Evolutionary conservation across 2,888 invertebrate species (phyloP).

Genomic region (Polydrusus pterygomalis): DNA sequence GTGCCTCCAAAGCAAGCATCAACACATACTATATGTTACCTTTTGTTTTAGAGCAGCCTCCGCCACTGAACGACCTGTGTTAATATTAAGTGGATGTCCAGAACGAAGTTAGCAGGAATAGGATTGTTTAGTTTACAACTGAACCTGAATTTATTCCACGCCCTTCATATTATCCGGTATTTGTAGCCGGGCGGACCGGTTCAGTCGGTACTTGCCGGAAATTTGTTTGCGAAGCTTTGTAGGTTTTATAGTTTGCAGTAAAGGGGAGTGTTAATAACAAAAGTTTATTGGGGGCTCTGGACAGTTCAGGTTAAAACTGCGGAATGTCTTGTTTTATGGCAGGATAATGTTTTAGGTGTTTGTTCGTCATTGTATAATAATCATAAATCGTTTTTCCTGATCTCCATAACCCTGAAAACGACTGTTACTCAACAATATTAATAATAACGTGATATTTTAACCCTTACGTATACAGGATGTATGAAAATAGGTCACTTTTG

Average conservation of each 20-base stretch:
- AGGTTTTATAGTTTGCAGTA: constrained; percentile 44
- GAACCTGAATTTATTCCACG: constrained; percentile 32
- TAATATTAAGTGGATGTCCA: constrained; percentile 25
- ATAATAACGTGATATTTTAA: no score
- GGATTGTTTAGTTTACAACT: constrained; percentile 36
- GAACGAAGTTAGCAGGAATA: constrained; percentile 31
- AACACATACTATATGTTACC: not conserved
- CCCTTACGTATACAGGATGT: no score
- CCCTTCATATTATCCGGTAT: constrained; percentile 34
- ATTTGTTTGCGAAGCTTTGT: constrained; percentile 33
- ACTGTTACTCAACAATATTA: no score
- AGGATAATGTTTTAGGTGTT: constrained; percentile 16
- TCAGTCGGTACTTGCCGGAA: constrained; percentile 31
- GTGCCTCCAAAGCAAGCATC: not conserved
- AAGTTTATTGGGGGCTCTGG: constrained; percentile 33
- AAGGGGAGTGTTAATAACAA: constrained; percentile 48
- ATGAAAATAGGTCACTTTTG: no score
- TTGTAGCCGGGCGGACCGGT: constrained; percentile 22
- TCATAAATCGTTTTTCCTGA: not conserved
- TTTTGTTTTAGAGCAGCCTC: not conserved
- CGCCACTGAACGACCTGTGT: constrained; percentile 23
- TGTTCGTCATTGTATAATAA: no score
- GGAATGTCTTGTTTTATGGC: constrained; percentile 23
- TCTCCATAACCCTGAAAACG: no score
- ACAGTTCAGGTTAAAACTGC: constrained; percentile 31